Conservation (phyloP, 1,140 invertebrate genomes). For the Neomicropteryx cornuta region DNA sequence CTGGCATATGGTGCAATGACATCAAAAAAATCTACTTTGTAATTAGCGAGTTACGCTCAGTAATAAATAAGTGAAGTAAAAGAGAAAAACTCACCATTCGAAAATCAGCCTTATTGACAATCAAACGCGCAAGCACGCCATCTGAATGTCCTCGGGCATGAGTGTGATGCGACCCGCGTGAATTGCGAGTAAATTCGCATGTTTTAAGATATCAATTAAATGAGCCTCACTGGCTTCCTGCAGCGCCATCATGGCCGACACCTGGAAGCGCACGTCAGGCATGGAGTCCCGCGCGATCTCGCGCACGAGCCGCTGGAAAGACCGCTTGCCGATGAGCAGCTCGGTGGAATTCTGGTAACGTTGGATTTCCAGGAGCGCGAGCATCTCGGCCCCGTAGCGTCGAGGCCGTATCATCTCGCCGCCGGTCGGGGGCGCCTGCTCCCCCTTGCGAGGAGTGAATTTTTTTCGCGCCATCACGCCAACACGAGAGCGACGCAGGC, state of each 20-base stretch:
- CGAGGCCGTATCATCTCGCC: conserved; percentile 49
- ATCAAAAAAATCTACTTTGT: no score
- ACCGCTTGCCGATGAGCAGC: conserved; percentile 50
- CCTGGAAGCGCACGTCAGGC: conserved; percentile 45
- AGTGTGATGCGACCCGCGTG: conserved; percentile 84
- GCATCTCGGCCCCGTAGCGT: conserved; percentile 44
- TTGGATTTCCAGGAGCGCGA: conserved; percentile 53
- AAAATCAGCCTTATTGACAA: no score
- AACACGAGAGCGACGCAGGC: conserved; percentile 58
- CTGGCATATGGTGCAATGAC: no score
- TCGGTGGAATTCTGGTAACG: conserved; percentile 55
- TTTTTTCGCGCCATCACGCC: conserved; percentile 63
- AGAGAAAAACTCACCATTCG: conserved; percentile 4
- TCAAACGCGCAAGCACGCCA: conserved; percentile 48
- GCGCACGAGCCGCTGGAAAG: conserved; percentile 53
- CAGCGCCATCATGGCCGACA: conserved; percentile 39
- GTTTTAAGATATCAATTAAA: conserved; percentile 71
- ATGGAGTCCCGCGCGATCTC: conserved; percentile 59
- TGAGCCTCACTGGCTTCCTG: conserved; percentile 79
- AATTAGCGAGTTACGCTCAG: conserved; percentile 71
- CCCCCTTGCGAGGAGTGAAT: conserved; percentile 52
- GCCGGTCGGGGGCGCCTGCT: conserved; percentile 41
- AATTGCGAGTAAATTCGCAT: conserved; percentile 73
- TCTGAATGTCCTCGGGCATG: conserved; percentile 82
- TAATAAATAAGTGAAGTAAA: conserved; percentile 42